Conservation (phyloP, 2,797 vertebrate genomes). For the Hippopotamyrus pictus region DNA sequence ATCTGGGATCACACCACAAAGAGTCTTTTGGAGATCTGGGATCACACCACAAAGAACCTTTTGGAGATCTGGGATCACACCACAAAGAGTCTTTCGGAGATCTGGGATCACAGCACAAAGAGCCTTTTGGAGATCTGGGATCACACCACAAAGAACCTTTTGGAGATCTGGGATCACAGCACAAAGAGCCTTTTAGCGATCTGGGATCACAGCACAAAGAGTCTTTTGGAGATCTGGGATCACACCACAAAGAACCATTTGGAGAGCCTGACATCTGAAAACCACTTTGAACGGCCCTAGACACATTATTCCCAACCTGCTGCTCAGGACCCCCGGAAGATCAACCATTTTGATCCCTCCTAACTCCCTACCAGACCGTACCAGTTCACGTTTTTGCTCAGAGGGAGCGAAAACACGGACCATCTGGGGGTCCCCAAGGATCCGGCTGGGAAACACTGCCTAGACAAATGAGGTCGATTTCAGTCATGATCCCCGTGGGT, state of each 20-base stretch:
- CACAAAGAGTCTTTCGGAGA: neutral
- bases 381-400: neutral
- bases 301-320: neutral
- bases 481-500: neutral
- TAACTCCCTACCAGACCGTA: neutral
- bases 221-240: neutral
- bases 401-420: neutral
- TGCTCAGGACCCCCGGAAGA: neutral
- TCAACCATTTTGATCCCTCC: neutral
- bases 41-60: neutral
- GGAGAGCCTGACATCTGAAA: neutral
- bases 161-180: neutral
- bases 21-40: neutral
- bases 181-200: neutral
- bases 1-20: neutral
- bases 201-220: neutral
- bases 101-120: neutral
- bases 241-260: neutral
- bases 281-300: neutral
- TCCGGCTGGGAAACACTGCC: neutral
- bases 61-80: neutral
- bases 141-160: neutral
- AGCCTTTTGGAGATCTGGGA: neutral
- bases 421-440: neutral
- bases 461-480: conserved; percentile 12